Percentiles rank a stretch among this genome's conserved stretches.
These are phyloP conservation scores for Cossypha polioptera DNA, from an alignment of 2,797 vertebrate species.

Conservation along the genomic window DNA sequence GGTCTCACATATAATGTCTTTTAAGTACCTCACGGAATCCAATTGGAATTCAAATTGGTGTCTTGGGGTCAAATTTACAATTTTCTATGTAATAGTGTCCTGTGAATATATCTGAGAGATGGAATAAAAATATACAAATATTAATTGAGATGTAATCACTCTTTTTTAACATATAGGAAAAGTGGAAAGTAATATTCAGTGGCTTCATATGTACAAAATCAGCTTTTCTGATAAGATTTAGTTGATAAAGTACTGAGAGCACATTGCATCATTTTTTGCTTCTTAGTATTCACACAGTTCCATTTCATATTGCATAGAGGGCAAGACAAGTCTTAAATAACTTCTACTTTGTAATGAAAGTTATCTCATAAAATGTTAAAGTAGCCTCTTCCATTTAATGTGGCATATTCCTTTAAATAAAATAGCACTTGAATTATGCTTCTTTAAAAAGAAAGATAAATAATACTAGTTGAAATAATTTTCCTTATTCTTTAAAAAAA, in stretches of 20 bases:
- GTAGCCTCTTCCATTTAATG: not conserved
- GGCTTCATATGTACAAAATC: not conserved
- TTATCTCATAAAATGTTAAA: not conserved
- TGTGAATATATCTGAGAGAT: not conserved
- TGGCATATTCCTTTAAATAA: not conserved
- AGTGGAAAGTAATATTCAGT: not conserved
- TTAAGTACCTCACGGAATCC: not conserved
- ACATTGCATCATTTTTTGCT: not conserved
- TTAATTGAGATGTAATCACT: not conserved
- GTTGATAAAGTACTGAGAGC: not conserved
- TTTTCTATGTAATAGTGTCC: not conserved
- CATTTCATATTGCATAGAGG: not conserved
- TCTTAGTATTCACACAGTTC: not conserved
- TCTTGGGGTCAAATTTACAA: not conserved
- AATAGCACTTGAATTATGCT: not conserved
- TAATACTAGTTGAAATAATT: not conserved
- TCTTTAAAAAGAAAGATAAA: not conserved
- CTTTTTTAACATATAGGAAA: not conserved
- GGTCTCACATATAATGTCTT: not conserved
- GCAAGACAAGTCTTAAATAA: not conserved
- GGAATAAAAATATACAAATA: not conserved
- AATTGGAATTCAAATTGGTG: not conserved
- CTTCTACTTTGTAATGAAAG: not conserved
- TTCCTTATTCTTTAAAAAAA: not conserved
- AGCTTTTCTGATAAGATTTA: not conserved